Percentiles rank a stretch among this genome's conserved stretches.
Conservation (phyloP, 2,113 vertebrate species). For the Chascanopsetta lugubris region DNA sequence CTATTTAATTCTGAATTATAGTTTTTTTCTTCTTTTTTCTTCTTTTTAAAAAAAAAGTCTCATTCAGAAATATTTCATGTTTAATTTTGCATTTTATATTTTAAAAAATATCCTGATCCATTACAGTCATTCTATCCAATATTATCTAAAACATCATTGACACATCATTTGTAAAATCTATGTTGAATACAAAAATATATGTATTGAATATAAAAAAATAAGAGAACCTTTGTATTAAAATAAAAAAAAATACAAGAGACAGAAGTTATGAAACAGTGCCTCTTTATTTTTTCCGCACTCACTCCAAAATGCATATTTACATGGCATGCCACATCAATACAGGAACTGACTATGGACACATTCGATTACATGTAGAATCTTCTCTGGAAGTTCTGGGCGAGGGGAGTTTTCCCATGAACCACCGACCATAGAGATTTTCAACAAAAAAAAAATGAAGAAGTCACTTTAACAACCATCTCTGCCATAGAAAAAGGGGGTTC, state of each 20-base stretch:
- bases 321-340: conserved; percentile 87
- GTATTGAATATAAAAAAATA: background rate
- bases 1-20: too few relatives aligned
- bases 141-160: too few relatives aligned
- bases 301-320: conserved; percentile 87
- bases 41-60: too few relatives aligned
- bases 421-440: conserved; percentile 43
- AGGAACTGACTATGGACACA: conserved; percentile 81
- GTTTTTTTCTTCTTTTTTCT: too few relatives aligned
- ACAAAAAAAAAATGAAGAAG: conserved; percentile 61
- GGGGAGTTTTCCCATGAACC: conserved; percentile 48
- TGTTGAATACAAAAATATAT: background rate
- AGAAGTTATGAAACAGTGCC: conserved; percentile 81
- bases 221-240: too few relatives aligned
- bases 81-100: too few relatives aligned
- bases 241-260: conserved; percentile 37
- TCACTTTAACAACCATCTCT: conserved; percentile 55
- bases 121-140: too few relatives aligned
- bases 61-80: too few relatives aligned
- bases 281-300: conserved; percentile 84
- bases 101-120: too few relatives aligned
- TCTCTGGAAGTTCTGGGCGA: conserved; percentile 58
- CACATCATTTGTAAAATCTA: too few relatives aligned
- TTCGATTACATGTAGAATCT: conserved; percentile 77
- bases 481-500: conserved; percentile 61